Evolutionary conservation across 2,888 invertebrate genomes (phyloP).

Genomic region (Drosophila mimetica): DNA sequence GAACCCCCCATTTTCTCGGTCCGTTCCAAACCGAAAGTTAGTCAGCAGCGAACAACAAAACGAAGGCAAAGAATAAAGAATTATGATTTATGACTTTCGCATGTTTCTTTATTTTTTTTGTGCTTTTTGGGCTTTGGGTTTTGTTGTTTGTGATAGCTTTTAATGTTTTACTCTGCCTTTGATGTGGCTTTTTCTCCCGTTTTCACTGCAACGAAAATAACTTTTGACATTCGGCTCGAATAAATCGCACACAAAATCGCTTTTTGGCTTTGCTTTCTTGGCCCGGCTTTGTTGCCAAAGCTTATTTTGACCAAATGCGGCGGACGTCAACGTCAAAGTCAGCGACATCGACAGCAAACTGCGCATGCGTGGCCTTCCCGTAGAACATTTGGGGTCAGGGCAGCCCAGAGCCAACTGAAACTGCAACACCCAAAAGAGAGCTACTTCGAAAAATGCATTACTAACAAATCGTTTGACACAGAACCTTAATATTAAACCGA

Average conservation of each 20-base stretch:
- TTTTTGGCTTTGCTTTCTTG: conserved; percentile 27
- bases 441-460: not conserved
- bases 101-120: conserved; percentile 55
- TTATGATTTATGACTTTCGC: conserved; percentile 79
- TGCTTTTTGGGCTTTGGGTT: not conserved
- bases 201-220: conserved; percentile 67
- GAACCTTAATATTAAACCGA: not conserved
- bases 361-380: conserved; percentile 48
- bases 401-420: conserved; percentile 8
- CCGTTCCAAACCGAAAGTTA: conserved; percentile 65
- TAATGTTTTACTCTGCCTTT: conserved; percentile 62
- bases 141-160: conserved; percentile 54
- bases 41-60: conserved; percentile 52
- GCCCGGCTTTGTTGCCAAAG: conserved; percentile 20
- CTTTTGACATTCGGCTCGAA: conserved; percentile 67
- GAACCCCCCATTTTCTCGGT: conserved; percentile 58
- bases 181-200: conserved; percentile 40
- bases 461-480: not conserved
- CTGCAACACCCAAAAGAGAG: not conserved
- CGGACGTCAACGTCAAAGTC: conserved; percentile 38
- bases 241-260: conserved; percentile 29
- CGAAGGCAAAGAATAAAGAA: conserved; percentile 71
- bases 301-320: conserved; percentile 73
- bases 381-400: conserved; percentile 54
- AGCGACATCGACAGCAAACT: conserved; percentile 5